phyloP scores from a whole-genome alignment of 1,140 invertebrate species.

The Penaeus japonicus region DNA sequence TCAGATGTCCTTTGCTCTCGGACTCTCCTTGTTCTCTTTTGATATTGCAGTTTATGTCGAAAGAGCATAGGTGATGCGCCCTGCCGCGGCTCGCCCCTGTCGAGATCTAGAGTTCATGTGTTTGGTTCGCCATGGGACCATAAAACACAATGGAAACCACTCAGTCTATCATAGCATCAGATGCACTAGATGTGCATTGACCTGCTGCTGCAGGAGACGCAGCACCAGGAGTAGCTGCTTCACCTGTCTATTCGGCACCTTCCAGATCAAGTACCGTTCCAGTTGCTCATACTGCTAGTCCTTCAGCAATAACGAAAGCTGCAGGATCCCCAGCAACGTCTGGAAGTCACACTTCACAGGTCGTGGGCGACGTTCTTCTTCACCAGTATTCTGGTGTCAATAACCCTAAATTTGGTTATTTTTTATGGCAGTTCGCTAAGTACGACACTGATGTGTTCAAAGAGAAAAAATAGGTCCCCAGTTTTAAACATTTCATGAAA shows the following conservation, averaged over 20 bases:
- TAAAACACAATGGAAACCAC: too few relatives aligned
- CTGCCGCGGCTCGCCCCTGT: too few relatives aligned
- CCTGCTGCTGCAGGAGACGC: neutral
- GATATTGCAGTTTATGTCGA: too few relatives aligned
- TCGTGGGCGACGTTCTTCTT: constrained; percentile 50
- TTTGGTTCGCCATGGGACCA: neutral
- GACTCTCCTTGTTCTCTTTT: neutral
- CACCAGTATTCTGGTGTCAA: constrained; percentile 33
- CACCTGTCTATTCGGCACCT: neutral
- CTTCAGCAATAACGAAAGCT: neutral
- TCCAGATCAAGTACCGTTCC: neutral
- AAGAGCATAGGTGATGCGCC: neutral
- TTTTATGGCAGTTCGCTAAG: constrained; percentile 26
- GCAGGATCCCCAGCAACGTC: neutral
- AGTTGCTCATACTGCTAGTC: neutral
- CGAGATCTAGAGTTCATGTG: too few relatives aligned
- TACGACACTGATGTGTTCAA: too few relatives aligned
- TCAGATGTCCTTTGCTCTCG: too few relatives aligned
- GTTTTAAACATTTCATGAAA: too few relatives aligned
- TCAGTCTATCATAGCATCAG: too few relatives aligned
- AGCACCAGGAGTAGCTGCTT: neutral
- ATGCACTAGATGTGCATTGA: too few relatives aligned
- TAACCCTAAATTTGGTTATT: constrained; percentile 43
- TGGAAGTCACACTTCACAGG: neutral
- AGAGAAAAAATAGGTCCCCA: too few relatives aligned